Evolutionary conservation across 2,113 vertebrate genomes (phyloP).

Genomic region (Spilogale gracilis): DNA sequence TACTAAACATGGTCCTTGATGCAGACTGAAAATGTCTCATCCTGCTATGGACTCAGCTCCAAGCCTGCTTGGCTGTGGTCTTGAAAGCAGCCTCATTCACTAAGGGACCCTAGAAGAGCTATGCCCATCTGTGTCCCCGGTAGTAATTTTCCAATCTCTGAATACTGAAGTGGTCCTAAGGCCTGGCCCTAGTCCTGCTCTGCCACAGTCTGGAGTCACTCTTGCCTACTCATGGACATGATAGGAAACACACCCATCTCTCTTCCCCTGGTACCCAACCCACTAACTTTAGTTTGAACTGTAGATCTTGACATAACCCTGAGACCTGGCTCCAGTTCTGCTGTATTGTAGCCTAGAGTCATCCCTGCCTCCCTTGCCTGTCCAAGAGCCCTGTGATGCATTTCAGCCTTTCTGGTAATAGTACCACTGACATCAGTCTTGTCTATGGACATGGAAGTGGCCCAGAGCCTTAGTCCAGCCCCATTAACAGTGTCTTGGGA

Average conservation of each 20-base stretch:
- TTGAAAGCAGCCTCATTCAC: background rate
- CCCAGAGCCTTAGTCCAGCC: too few relatives aligned
- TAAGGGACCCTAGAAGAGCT: background rate
- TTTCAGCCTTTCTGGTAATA: too few relatives aligned
- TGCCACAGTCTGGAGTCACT: background rate
- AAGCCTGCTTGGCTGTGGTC: background rate
- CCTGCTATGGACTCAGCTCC: background rate
- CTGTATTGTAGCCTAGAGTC: too few relatives aligned
- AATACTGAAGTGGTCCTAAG: background rate
- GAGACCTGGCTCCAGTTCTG: background rate
- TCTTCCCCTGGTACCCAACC: background rate
- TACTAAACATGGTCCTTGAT: background rate
- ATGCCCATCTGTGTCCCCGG: background rate
- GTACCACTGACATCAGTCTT: too few relatives aligned
- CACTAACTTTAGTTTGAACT: background rate
- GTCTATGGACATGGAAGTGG: too few relatives aligned
- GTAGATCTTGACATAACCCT: background rate
- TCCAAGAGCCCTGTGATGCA: too few relatives aligned
- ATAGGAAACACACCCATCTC: background rate
- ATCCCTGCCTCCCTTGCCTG: too few relatives aligned
- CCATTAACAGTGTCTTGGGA: too few relatives aligned
- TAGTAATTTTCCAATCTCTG: background rate
- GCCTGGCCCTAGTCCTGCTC: background rate
- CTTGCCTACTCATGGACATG: background rate
- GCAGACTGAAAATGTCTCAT: background rate